These are phyloP conservation scores for Lordiphosa collinella DNA, from an alignment of 1,140 invertebrate species.

Conservation along the genomic window DNA sequence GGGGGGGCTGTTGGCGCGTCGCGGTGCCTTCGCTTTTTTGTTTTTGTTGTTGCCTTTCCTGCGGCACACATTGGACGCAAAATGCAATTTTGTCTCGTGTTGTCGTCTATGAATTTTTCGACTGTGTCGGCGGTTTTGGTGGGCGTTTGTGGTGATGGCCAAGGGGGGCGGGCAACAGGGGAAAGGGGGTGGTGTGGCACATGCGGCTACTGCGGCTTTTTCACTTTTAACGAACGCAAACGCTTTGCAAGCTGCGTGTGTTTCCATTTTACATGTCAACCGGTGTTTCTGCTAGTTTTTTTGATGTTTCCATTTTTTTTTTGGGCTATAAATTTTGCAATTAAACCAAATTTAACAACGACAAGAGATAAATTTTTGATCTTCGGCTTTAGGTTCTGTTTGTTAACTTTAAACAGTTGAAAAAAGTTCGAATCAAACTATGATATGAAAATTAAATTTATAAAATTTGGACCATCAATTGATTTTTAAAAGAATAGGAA, in stretches of 20 bases:
- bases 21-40: conserved; percentile 19
- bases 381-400: conserved; percentile 20
- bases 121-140: conserved; percentile 52
- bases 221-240: conserved; percentile 69
- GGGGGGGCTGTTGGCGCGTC: conserved; percentile 29
- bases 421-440: neutral
- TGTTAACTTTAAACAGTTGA: neutral
- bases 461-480: too few species aligned
- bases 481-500: too few species aligned
- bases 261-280: conserved; percentile 56
- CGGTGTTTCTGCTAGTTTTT: conserved; percentile 8
- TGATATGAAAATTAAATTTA: too few species aligned
- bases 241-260: conserved; percentile 56
- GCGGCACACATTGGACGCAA: conserved; percentile 58
- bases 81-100: conserved; percentile 76
- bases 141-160: conserved; percentile 2
- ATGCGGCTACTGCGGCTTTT: conserved; percentile 74
- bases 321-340: conserved; percentile 41
- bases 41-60: conserved; percentile 25
- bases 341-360: conserved; percentile 49
- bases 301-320: neutral
- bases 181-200: conserved; percentile 33
- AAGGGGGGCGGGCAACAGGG: neutral
- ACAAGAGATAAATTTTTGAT: conserved; percentile 16
- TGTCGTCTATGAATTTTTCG: conserved; percentile 71